Evolutionary conservation across 2,888 invertebrate species (phyloP).

Genomic region (Argyresthia goedartella): DNA sequence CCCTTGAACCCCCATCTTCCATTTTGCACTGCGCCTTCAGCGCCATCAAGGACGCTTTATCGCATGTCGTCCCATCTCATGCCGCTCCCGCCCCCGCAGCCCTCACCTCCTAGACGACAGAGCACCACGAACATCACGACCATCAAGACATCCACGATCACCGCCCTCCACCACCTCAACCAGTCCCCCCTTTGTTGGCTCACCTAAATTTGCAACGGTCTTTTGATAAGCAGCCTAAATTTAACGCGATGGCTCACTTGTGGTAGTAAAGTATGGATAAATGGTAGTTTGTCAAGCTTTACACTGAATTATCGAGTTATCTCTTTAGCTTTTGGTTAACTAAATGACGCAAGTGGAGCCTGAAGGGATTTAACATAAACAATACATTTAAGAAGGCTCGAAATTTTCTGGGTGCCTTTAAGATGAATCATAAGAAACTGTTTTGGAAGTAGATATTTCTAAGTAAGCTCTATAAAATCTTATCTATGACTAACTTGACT

Average conservation of each 20-base stretch:
- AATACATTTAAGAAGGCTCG: no score
- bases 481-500: not conserved
- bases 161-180: constrained; percentile 34
- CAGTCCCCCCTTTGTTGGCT: constrained; percentile 41
- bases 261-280: no score
- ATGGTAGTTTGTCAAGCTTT: no score
- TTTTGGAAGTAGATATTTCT: no score
- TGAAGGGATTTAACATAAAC: no score
- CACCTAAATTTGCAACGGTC: constrained; percentile 40
- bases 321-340: no score
- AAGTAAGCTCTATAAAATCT: no score
- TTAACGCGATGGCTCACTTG: constrained; percentile 23
- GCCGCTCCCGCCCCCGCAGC: constrained; percentile 12
- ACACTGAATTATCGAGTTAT: no score
- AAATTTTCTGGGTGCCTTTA: no score
- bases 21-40: constrained; percentile 51
- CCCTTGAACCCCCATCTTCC: constrained; percentile 49
- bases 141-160: no score
- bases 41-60: constrained; percentile 49
- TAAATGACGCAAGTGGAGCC: no score
- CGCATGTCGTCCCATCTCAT: constrained; percentile 19
- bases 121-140: constrained; percentile 21
- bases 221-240: constrained; percentile 37
- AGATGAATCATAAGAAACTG: no score
- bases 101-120: constrained; percentile 7